Base-by-base conservation (phyloP, 2,888 invertebrate genomes). In the Drosophila mimica region DNA sequence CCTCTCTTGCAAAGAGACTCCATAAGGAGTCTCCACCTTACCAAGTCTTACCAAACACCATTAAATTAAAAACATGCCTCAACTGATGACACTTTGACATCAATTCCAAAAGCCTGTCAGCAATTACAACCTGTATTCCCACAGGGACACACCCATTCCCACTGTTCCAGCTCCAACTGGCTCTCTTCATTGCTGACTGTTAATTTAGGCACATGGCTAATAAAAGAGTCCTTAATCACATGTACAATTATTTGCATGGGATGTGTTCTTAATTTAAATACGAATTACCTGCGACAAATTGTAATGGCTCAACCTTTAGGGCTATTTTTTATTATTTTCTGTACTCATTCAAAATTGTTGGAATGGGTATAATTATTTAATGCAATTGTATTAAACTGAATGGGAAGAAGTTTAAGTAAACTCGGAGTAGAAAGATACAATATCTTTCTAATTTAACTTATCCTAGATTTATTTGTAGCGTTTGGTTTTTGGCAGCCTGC, bases 181-280 rank as follows among this genome's bases (percentile, higher is more conserved):
- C 64, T 53, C 33, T 33, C 17, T 30, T 15, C 38, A 40, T 59
- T 57, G 38, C 20, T 43, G 20, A 11, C n/a, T 25, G 2, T 9
- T 36, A 33, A 51, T 61, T 62, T 74, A 7, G 67, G 34, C 49
- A 30, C 28, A 36, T 15, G 30, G 60, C 28, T 58, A 53, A 48
- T 52, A 49, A 62, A 49, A 33, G 20, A 31, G 13, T 43, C 46
- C 15, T n/a, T 20, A 52, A 2, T 34, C 30, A 49, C 46, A 53
- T 43, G 57, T 31, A 60, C 30, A 38, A 52, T 62, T 73, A 68
- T 69, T 53, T n/a, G 31, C 15, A 31, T 46, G 59, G 36, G 49
- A 49, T 57, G 49, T 46, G 36, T 62, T 67, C 64, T 69, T 85
- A 59, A 86, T 76, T 78, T 73, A 70, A 73, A 81, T 83, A 69